A percentile compares a stretch with the other conserved stretches of the same genome.
These are phyloP conservation scores for Atractosteus spatula DNA, from an alignment of 2,113 vertebrate species.

Conservation along the genomic window DNA sequence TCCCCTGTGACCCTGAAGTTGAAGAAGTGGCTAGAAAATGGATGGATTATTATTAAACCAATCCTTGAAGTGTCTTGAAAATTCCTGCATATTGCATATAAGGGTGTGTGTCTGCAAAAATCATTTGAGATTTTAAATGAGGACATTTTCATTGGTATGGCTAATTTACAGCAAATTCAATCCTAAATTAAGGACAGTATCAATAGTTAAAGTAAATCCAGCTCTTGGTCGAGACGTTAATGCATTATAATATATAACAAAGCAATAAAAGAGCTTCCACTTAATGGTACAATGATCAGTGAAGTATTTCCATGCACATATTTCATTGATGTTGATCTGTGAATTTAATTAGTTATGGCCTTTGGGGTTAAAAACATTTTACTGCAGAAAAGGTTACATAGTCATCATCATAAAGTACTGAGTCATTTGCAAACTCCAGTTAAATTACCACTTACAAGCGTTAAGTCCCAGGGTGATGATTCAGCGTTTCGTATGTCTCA, in stretches of 20 bases:
- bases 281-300: constrained; percentile 21
- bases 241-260: constrained; percentile 48
- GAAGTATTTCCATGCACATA: constrained; percentile 37
- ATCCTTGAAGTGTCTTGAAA: too few species aligned
- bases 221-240: constrained; percentile 16
- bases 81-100: too few species aligned
- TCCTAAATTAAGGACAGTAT: background rate
- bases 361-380: constrained; percentile 37
- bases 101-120: too few species aligned
- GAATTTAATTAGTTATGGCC: constrained; percentile 48
- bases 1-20: too few species aligned
- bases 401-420: constrained; percentile 40
- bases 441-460: constrained; percentile 18
- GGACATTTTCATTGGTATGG: background rate
- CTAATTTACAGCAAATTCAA: background rate
- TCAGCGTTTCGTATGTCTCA: constrained; percentile 45
- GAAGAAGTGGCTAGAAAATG: too few species aligned
- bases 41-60: too few species aligned
- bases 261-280: constrained; percentile 31
- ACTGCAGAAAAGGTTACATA: constrained; percentile 27
- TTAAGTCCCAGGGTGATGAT: background rate
- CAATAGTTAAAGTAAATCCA: background rate
- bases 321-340: constrained; percentile 50
- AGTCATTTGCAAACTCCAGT: constrained; percentile 34
- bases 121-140: background rate